These are phyloP conservation scores for Drosophila lowei DNA, from an alignment of 1,140 invertebrate genomes.

Conservation along the genomic window DNA sequence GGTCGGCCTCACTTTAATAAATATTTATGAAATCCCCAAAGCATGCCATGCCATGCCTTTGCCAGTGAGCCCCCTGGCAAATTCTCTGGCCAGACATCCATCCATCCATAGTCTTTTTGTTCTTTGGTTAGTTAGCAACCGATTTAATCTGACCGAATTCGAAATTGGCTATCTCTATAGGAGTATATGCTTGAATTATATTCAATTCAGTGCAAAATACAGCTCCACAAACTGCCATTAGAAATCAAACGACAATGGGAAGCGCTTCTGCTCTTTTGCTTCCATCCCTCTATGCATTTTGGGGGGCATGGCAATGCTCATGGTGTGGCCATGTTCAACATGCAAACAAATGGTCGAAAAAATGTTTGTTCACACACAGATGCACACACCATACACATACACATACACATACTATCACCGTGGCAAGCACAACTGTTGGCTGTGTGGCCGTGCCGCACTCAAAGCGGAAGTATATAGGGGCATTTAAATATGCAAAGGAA, in stretches of 20 bases:
- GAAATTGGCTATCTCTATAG: not conserved
- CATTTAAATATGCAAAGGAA: constrained; percentile 82
- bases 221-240: constrained; percentile 54
- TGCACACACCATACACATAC: constrained; percentile 6
- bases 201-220: constrained; percentile 33
- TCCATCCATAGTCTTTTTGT: too few relatives aligned
- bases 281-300: not conserved
- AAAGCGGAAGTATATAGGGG: constrained; percentile 80
- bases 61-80: constrained; percentile 23
- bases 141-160: constrained; percentile 19
- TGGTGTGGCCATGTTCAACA: constrained; percentile 73
- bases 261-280: not conserved
- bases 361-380: constrained; percentile 63
- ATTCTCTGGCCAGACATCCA: constrained; percentile 12
- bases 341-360: constrained; percentile 78
- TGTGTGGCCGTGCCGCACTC: constrained; percentile 39
- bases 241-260: constrained; percentile 71
- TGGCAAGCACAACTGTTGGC: constrained; percentile 2
- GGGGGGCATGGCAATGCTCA: constrained; percentile 6
- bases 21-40: constrained; percentile 49
- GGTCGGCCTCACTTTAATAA: constrained; percentile 50
- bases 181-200: constrained; percentile 61
- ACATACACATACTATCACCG: not conserved
- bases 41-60: not conserved
- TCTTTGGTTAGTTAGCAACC: constrained; percentile 28